These are phyloP conservation scores for Hipparchia sbordonii DNA, from an alignment of 2,888 invertebrate genomes.

Conservation along the genomic window DNA sequence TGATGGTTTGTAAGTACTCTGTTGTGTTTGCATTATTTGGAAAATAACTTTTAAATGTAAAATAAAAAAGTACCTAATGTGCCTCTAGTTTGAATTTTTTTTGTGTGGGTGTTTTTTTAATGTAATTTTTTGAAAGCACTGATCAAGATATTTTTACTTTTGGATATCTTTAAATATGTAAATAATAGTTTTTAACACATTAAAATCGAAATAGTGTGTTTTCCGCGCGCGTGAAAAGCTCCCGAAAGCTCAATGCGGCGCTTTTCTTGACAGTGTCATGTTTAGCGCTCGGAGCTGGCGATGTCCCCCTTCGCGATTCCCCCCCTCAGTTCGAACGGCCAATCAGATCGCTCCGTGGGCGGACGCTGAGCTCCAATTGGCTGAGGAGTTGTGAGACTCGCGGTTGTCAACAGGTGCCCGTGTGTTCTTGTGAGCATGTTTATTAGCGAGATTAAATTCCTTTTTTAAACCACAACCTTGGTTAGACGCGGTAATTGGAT, in stretches of 20 bases:
- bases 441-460: conserved; percentile 80
- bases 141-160: neutral
- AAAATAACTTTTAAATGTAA: neutral
- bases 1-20: neutral
- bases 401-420: conserved; percentile 82
- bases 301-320: conserved; percentile 51
- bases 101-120: neutral
- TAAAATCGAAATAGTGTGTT: conserved; percentile 35
- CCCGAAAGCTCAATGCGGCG: conserved; percentile 79
- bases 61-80: neutral
- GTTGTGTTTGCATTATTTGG: neutral
- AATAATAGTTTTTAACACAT: conserved; percentile 24
- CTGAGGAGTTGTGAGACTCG: conserved; percentile 67
- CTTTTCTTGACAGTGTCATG: conserved; percentile 79
- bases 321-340: conserved; percentile 54
- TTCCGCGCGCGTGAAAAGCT: conserved; percentile 74
- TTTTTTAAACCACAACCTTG: conserved; percentile 74
- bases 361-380: conserved; percentile 74
- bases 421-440: conserved; percentile 80
- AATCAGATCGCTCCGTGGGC: conserved; percentile 73
- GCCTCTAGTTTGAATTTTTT: neutral
- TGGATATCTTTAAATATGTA: neutral
- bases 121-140: neutral
- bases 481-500: conserved; percentile 61
- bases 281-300: conserved; percentile 60